Percentiles rank a stretch among this genome's conserved stretches.
Evolutionary conservation across 2,888 invertebrate genomes (phyloP).

Genomic region (Parelbella ahira): DNA sequence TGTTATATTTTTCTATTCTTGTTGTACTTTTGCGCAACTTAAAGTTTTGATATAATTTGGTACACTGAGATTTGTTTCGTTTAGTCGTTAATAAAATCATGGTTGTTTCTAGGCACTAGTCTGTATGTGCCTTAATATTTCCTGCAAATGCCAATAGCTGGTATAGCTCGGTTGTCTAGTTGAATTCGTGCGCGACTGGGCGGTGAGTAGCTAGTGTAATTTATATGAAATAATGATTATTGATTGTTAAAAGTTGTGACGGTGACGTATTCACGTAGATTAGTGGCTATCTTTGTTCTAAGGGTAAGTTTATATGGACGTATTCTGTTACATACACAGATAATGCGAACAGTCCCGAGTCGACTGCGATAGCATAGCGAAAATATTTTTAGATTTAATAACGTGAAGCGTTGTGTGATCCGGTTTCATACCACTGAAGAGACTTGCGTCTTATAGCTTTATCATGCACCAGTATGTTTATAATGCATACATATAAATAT

Average conservation of each 20-base stretch:
- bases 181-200: constrained; percentile 44
- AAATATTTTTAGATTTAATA: constrained; percentile 19
- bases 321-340: no score
- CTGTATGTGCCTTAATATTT: no score
- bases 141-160: no score
- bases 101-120: no score
- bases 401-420: constrained; percentile 14
- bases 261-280: no score
- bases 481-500: background rate
- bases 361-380: background rate
- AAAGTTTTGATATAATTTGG: no score
- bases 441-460: constrained; percentile 10
- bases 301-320: no score
- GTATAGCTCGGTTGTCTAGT: constrained; percentile 30
- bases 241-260: no score
- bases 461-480: constrained; percentile 10
- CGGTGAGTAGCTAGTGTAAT: constrained; percentile 57
- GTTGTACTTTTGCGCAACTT: constrained; percentile 2
- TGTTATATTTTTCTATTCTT: constrained; percentile 22
- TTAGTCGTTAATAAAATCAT: constrained; percentile 1
- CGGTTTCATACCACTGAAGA: constrained; percentile 11
- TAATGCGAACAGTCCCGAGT: background rate
- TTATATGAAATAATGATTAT: no score
- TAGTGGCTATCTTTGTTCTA: no score
- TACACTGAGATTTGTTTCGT: no score